Evolutionary conservation across 2,113 vertebrate species (phyloP), one percentile per base, ranked within the genome.

Genomic region (Cheilinus undulatus): DNA sequence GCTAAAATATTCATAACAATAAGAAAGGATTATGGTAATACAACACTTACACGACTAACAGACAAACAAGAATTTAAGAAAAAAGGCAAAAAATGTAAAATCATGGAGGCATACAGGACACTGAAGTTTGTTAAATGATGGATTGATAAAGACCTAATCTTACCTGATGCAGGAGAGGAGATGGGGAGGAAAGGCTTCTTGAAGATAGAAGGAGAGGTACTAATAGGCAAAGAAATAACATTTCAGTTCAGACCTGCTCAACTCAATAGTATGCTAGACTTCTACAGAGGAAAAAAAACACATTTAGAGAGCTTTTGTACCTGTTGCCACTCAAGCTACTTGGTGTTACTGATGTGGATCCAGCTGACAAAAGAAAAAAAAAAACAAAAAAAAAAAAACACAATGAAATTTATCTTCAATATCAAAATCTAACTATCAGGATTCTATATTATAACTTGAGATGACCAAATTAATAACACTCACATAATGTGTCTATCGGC

Each of bases 161-260:
- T 82, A 96, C 95, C 95, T 93, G 93, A 91, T 26, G 90, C 90
- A 19, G 93, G 86, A 24, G 95, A 93, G 0, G 95, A 94, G 34
- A 95, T 91, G 3, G 96, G 95, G 69, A 96, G 92, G 45, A 97
- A 95, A 3, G 96, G 95, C 79, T 94, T 95, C 76, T 94, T 95
- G 83, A 97, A 96, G 74, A 91, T 93, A 58, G 96, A 97, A 7
- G 96, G 95, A 67, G 96, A 96, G 50, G 88, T 80, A 75, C 94
- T 95, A 77, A 15, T 53, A 34, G 45, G 19, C 19, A 69, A 4
- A 57, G 7, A 69, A 66, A 79, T 3, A 26, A 43, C 4, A 0
- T 27, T 53, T 75, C 5, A 57, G 27, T 72, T 70, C 4, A 61
- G 69, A 43, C n/a, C 38, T 12, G 34, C n/a, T 26, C 4, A 66